These are phyloP conservation scores for Stenotaenia linearis DNA, from an alignment of 2,888 invertebrate species.

Conservation along the genomic window DNA sequence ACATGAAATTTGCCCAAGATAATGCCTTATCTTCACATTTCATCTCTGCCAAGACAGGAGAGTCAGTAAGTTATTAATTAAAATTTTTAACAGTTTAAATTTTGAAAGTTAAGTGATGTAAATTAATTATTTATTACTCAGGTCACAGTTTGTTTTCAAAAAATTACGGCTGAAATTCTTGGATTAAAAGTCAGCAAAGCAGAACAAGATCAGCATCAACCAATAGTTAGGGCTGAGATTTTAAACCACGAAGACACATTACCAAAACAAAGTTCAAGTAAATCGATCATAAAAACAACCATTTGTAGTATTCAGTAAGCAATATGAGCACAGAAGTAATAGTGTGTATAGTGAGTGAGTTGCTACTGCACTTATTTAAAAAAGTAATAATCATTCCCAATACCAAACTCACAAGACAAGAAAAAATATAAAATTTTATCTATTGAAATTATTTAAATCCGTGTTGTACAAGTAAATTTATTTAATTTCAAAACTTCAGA, in stretches of 20 bases:
- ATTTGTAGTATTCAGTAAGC: background rate
- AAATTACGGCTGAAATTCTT: conserved; percentile 63
- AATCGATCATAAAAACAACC: background rate
- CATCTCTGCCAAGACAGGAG: conserved; percentile 54
- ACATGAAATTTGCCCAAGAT: conserved; percentile 50
- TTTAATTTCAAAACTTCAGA: too few species aligned
- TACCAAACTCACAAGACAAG: too few species aligned
- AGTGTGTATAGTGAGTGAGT: too few species aligned
- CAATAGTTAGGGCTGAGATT: conserved; percentile 62
- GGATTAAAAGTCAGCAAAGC: conserved; percentile 60
- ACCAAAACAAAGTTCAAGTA: background rate
- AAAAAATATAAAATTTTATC: too few species aligned
- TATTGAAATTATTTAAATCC: too few species aligned
- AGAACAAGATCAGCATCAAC: conserved; percentile 62
- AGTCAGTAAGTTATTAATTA: conserved; percentile 46
- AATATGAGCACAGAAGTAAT: too few species aligned
- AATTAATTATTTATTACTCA: conserved; percentile 37
- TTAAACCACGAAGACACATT: conserved; percentile 40
- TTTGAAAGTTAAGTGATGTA: too few species aligned
- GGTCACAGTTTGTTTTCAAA: conserved; percentile 56
- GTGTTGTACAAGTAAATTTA: too few species aligned
- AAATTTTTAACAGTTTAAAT: too few species aligned
- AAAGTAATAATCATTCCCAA: too few species aligned
- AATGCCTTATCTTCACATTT: conserved; percentile 50
- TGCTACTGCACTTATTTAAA: too few species aligned